A percentile compares a stretch with the other conserved stretches of the same genome.
Evolutionary conservation across 1,140 invertebrate genomes (phyloP).

Genomic region (Diorhabda sublineata): DNA sequence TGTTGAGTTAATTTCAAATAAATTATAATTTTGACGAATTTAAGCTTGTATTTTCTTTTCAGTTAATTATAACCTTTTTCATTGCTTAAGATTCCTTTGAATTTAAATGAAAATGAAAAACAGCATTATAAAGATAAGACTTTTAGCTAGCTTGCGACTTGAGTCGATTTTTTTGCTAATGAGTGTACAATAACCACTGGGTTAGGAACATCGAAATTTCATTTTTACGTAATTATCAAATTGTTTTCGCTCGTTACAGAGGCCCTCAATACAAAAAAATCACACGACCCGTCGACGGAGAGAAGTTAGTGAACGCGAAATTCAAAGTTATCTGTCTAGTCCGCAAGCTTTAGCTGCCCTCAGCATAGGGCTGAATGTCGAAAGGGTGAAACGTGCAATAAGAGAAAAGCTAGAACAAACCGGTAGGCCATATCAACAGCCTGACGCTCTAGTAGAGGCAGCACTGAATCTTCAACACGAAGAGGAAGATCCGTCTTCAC

Average conservation of each 20-base stretch:
- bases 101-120: no score
- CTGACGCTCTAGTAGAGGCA: slow-evolving; percentile 66
- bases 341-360: slow-evolving; percentile 58
- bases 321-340: slow-evolving; percentile 56
- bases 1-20: no score
- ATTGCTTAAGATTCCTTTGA: no score
- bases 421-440: slow-evolving; percentile 54
- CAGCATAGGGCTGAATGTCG: slow-evolving; percentile 63
- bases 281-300: slow-evolving; percentile 31
- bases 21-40: no score
- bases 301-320: slow-evolving; percentile 48
- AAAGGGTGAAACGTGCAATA: slow-evolving; percentile 62
- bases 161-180: no score
- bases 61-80: no score
- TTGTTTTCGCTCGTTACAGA: slow-evolving; percentile 31
- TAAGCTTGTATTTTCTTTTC: no score
- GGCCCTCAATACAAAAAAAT: slow-evolving; percentile 18
- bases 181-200: no score
- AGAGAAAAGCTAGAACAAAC: slow-evolving; percentile 54
- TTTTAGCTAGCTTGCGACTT: no score
- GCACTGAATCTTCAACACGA: slow-evolving; percentile 60
- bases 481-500: slow-evolving; percentile 49
- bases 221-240: no score
- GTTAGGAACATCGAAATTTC: no score
- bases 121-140: no score